phyloP scores from a whole-genome alignment of 2,888 invertebrate genomes.

The Plutella xylostella region DNA sequence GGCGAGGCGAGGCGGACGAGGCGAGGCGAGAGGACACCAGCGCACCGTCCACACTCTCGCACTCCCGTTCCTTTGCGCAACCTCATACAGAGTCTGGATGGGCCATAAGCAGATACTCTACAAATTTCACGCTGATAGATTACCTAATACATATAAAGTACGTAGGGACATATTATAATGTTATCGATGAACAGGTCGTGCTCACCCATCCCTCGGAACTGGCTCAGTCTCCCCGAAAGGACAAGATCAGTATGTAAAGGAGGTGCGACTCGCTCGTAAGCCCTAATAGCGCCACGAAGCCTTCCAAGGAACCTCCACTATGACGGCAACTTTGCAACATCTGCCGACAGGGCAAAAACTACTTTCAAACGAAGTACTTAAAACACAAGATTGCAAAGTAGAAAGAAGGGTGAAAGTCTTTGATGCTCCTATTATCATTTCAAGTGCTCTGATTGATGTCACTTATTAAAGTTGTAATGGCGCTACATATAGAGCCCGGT shows the following conservation, averaged over 20 bases:
- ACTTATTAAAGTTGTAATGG: background rate
- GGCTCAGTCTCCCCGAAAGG: constrained; percentile 44
- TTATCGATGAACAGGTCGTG: too few relatives aligned
- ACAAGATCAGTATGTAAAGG: constrained; percentile 60
- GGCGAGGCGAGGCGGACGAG: too few relatives aligned
- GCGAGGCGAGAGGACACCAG: too few relatives aligned
- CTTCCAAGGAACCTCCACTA: constrained; percentile 27
- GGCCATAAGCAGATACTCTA: too few relatives aligned
- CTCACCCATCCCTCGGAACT: constrained; percentile 46
- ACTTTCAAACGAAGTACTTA: background rate
- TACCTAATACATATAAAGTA: too few relatives aligned
- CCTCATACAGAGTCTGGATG: too few relatives aligned
- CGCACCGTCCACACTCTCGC: too few relatives aligned
- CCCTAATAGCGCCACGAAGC: constrained; percentile 39
- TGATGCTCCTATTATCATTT: constrained; percentile 17
- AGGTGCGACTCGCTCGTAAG: constrained; percentile 46
- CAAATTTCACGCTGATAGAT: too few relatives aligned
- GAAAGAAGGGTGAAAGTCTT: constrained; percentile 42
- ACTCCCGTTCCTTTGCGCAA: too few relatives aligned
- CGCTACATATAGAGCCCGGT: background rate
- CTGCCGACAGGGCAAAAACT: background rate
- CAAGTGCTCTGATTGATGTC: constrained; percentile 2
- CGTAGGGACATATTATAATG: too few relatives aligned
- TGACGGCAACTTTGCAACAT: background rate
- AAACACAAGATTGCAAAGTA: background rate